Evolutionary conservation across 1,140 invertebrate genomes (phyloP), one percentile per base, ranked within the genome.

Genomic region (Amyelois transitella): DNA sequence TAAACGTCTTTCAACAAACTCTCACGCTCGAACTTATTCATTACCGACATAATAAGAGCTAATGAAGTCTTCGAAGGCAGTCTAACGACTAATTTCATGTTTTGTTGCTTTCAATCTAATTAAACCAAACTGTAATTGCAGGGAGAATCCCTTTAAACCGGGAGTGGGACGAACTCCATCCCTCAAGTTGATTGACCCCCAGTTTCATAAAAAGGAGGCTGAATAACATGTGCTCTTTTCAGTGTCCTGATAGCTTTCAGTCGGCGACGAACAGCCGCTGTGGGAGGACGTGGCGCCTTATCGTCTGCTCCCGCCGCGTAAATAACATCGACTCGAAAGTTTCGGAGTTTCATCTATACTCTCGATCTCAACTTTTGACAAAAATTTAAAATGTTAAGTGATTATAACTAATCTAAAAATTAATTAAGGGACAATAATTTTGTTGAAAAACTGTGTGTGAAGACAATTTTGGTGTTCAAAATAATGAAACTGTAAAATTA

Each of bases 121-220:
- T 55, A 55, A 53, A 50, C n/a, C n/a, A 19, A 19, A 49, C 8
- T 25, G 49, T 53, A 58, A 58, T 58, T 51, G 58, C 55, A 51
- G 49, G 28, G 49, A 28, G 51, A 43, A 48, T 53, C 32, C 52
- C 44, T 50, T 59, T 62, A 48, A 49, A 57, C 43, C n/a, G 8
- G 25, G 47, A 25, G 44, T 44, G 48, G 38, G 43, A 25, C 59
- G 60, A 58, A 48, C 64, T 64, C 52, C 70, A 73, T 71, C 72
- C 70, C 75, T 67, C 61, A 63, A 70, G 77, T 77, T 77, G 69
- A 72, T 55, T 75, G 78, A 81, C 74, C 77, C 67, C 65, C 50
- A 55, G 61, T 68, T 71, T 76, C 54, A 72, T 67, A 77, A 71
- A 72, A 77, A 60, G 60, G 76, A 72, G 74, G 69, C 72, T 69